phyloP scores from a whole-genome alignment of 2,888 invertebrate genomes.

The Ernsta delagoae region DNA sequence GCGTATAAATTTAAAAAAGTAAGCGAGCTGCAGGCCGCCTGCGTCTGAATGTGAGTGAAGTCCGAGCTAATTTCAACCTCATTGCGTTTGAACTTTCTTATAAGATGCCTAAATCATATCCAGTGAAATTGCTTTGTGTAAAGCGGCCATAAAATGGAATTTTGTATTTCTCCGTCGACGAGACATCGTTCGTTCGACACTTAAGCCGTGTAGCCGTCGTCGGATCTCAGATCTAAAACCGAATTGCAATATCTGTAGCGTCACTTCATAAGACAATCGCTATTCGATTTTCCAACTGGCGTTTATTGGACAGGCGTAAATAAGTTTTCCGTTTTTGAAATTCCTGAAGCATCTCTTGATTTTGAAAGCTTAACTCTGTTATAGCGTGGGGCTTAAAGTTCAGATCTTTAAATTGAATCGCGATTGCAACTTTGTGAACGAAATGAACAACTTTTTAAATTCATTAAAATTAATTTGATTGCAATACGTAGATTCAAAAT shows the following conservation, averaged over 20 bases:
- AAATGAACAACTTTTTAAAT: background rate
- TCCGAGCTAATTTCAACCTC: no score
- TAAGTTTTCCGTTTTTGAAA: constrained; percentile 32
- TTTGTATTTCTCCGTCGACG: constrained; percentile 26
- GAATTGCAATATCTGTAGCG: constrained; percentile 38
- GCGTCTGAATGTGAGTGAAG: no score
- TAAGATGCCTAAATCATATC: no score
- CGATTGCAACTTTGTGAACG: background rate
- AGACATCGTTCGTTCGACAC: constrained; percentile 46
- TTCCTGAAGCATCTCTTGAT: constrained; percentile 1
- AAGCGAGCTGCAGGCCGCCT: no score
- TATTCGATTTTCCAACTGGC: constrained; percentile 44
- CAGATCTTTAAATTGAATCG: background rate
- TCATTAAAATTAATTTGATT: background rate
- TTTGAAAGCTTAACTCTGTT: background rate
- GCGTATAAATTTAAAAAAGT: no score
- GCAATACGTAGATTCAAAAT: no score
- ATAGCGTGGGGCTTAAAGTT: background rate
- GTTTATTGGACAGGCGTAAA: constrained; percentile 35
- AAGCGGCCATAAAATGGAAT: constrained; percentile 20
- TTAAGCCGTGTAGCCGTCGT: constrained; percentile 38
- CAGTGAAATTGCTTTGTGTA: no score
- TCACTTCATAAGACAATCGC: constrained; percentile 41
- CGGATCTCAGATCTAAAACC: constrained; percentile 25
- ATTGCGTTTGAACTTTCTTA: no score